phyloP scores from a whole-genome alignment of 2,113 vertebrate genomes.

The Lampris incognitus region DNA sequence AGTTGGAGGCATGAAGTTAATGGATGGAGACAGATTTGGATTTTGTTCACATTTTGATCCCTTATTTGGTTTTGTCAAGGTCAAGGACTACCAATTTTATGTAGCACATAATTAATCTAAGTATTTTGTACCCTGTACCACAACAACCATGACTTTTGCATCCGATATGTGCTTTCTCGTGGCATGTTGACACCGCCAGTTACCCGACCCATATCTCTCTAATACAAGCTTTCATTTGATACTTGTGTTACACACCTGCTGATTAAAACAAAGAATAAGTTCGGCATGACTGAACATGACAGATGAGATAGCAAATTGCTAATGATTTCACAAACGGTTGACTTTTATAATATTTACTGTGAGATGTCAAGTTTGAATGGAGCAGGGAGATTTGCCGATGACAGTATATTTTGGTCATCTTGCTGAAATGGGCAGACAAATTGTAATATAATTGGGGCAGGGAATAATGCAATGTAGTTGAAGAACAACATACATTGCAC shows the following conservation, averaged over 20 bases:
- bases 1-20: too few species aligned
- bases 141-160: background rate
- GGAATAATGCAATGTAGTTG: slow-evolving; percentile 60
- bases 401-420: slow-evolving; percentile 54
- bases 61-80: too few species aligned
- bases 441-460: slow-evolving; percentile 71
- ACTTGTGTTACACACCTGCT: slow-evolving; percentile 11
- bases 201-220: too few species aligned
- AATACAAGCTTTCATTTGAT: slow-evolving; percentile 1
- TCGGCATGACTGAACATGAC: slow-evolving; percentile 23
- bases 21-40: background rate
- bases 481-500: slow-evolving; percentile 62
- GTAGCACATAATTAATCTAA: background rate
- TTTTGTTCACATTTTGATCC: background rate
- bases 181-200: background rate
- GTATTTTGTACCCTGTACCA: background rate
- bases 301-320: slow-evolving; percentile 31
- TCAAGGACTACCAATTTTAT: too few species aligned
- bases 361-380: slow-evolving; percentile 26
- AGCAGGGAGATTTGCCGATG: slow-evolving; percentile 49
- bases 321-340: slow-evolving; percentile 57
- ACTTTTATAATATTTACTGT: slow-evolving; percentile 53
- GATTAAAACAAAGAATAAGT: slow-evolving; percentile 27
- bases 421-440: slow-evolving; percentile 47
- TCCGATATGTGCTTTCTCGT: background rate